Conservation (phyloP, 1,140 invertebrate species). For the Hormaphis cornu region DNA sequence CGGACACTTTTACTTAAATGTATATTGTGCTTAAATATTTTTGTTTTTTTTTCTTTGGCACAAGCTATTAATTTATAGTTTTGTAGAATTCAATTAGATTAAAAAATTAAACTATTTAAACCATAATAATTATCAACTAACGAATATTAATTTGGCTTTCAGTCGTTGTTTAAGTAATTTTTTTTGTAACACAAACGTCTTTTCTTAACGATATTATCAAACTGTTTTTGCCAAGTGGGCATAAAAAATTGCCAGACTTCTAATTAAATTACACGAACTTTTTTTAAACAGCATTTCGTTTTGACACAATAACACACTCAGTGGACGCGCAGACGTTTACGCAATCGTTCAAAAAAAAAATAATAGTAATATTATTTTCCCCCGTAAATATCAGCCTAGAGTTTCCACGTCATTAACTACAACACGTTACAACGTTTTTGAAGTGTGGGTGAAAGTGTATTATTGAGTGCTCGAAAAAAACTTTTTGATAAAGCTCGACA, state of each 20-base stretch:
- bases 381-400: background rate
- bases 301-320: background rate
- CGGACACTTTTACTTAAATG: too few relatives aligned
- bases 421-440: background rate
- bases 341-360: background rate
- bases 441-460: background rate
- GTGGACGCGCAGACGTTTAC: background rate
- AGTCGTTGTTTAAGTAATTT: too few relatives aligned
- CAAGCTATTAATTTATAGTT: too few relatives aligned
- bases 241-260: background rate
- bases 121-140: too few relatives aligned
- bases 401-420: slow-evolving; percentile 2
- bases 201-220: background rate
- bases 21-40: too few relatives aligned
- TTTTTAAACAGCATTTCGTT: background rate
- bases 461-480: background rate
- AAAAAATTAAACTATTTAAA: too few relatives aligned
- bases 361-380: background rate
- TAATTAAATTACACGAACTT: background rate
- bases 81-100: too few relatives aligned
- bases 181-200: background rate
- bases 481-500: background rate
- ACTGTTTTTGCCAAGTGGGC: background rate
- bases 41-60: too few relatives aligned
- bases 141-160: too few relatives aligned